Evolutionary conservation across 2,113 vertebrate species (phyloP).

Genomic region (Petaurus breviceps): DNA sequence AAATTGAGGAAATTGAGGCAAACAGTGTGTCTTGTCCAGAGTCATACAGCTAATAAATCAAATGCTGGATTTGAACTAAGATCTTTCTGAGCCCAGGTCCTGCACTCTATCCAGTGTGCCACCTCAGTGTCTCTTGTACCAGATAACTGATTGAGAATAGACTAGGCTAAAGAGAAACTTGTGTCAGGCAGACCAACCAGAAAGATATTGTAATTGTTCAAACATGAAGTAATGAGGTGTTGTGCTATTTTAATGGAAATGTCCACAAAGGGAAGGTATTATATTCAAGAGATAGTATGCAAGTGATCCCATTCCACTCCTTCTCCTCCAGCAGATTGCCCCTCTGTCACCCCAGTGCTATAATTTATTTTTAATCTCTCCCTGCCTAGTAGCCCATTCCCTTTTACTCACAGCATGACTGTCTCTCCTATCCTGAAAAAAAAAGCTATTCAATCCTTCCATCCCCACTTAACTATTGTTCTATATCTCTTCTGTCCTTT

Average conservation of each 20-base stretch:
- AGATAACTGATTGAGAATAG: not conserved
- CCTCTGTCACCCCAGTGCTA: not conserved
- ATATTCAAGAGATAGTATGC: no score
- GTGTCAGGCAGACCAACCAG: not conserved
- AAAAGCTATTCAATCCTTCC: no score
- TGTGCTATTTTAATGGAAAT: not conserved
- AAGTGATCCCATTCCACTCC: not conserved
- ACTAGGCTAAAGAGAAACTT: not conserved
- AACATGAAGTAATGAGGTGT: not conserved
- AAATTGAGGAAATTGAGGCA: not conserved
- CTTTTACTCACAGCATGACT: not conserved
- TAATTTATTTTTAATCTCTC: not conserved
- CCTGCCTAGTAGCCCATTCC: not conserved
- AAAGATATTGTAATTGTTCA: not conserved
- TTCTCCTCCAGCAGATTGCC: not conserved
- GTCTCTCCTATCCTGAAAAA: not conserved
- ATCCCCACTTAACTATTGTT: no score
- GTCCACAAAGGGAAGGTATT: no score
- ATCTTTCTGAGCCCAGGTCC: not conserved
- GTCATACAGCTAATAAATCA: not conserved
- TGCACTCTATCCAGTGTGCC: not conserved
- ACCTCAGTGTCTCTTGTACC: not conserved
- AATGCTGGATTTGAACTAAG: not conserved
- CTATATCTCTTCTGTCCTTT: no score
- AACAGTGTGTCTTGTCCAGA: not conserved